phyloP scores from a whole-genome alignment of 2,888 invertebrate species.

The Pandemis corylana region DNA sequence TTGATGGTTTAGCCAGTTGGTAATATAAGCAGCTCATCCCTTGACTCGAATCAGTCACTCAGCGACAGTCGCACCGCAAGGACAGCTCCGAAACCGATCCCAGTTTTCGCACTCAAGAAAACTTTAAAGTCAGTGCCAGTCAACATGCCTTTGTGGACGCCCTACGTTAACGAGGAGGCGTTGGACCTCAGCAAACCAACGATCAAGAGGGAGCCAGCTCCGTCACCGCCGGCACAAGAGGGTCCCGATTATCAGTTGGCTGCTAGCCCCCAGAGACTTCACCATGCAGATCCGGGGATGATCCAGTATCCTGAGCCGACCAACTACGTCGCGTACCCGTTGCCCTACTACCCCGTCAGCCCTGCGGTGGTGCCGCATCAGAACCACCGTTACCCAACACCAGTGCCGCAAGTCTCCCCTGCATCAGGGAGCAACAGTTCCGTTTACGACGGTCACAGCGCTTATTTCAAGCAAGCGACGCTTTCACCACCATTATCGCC shows the following conservation, averaged over 20 bases:
- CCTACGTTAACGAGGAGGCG: conserved; percentile 65
- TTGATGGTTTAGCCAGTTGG: conserved; percentile 6
- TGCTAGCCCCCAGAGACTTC: background rate
- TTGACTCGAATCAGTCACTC: conserved; percentile 41
- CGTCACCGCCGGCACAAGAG: conserved; percentile 4
- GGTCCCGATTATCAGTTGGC: background rate
- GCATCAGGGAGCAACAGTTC: conserved; percentile 52
- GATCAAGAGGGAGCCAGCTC: conserved; percentile 45
- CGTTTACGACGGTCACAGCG: conserved; percentile 46
- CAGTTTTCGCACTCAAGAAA: background rate
- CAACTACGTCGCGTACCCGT: background rate
- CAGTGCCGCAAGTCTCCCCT: conserved; percentile 53
- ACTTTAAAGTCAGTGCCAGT: conserved; percentile 20
- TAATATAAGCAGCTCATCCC: conserved; percentile 22
- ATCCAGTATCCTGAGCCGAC: background rate
- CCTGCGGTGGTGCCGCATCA: background rate
- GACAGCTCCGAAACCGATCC: background rate
- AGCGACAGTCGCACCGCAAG: conserved; percentile 38
- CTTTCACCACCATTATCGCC: conserved; percentile 57
- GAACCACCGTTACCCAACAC: conserved; percentile 43
- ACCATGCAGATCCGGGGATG: no score
- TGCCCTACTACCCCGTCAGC: background rate
- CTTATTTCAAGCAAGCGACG: conserved; percentile 36
- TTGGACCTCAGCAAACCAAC: conserved; percentile 61
- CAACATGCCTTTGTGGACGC: conserved; percentile 73